Evolutionary conservation across 2,888 invertebrate genomes (phyloP).

Genomic region (Acleris laterana): DNA sequence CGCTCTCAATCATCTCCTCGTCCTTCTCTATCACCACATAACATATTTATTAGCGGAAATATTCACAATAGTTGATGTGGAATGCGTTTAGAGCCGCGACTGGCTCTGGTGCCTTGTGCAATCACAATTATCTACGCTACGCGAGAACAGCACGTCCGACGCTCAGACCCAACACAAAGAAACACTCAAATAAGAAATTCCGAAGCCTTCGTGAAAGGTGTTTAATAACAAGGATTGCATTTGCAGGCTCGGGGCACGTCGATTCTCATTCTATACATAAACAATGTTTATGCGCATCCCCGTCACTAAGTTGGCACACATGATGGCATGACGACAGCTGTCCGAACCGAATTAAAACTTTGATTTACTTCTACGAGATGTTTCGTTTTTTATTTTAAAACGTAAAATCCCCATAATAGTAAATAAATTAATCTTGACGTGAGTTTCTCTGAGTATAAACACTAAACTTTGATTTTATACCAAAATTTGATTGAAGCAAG

Average conservation of each 20-base stretch:
- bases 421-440: background rate
- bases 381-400: conserved; percentile 11
- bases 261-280: background rate
- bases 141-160: conserved; percentile 45
- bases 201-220: background rate
- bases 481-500: background rate
- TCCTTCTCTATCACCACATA: no score
- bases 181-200: conserved; percentile 27
- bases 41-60: conserved; percentile 11
- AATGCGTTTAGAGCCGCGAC: conserved; percentile 56
- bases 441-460: background rate
- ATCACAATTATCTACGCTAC: conserved; percentile 63
- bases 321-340: conserved; percentile 10
- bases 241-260: background rate
- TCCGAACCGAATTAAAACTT: conserved; percentile 19
- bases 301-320: no score
- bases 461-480: background rate
- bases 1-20: no score
- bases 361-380: conserved; percentile 11
- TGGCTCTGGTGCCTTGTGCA: conserved; percentile 54
- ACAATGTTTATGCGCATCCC: no score
- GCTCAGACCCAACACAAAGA: conserved; percentile 48
- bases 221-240: background rate
- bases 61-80: conserved; percentile 28
- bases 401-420: background rate